A percentile compares a stretch with the other conserved stretches of the same genome.
Evolutionary conservation across 2,888 invertebrate genomes (phyloP).

Genomic region (Spodoptera littoralis): DNA sequence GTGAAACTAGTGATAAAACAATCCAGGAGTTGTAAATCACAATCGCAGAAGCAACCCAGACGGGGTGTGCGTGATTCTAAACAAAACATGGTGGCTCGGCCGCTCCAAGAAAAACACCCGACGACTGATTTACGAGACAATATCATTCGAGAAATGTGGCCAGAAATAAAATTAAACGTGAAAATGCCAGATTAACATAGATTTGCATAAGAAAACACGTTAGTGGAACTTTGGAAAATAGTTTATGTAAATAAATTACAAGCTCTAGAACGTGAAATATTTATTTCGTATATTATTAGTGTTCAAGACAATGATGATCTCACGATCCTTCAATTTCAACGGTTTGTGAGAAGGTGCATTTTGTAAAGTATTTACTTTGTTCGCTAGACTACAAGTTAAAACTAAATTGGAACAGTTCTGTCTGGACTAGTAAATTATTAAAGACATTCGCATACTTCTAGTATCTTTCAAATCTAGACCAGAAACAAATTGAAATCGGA

Average conservation of each 20-base stretch:
- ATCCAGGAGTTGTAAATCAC: constrained; percentile 82
- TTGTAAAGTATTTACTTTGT: too few species aligned
- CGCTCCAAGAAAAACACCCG: constrained; percentile 86
- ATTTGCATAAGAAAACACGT: constrained; percentile 69
- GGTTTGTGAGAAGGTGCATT: too few species aligned
- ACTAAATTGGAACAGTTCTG: too few species aligned
- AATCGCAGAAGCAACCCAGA: constrained; percentile 75
- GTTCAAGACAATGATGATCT: constrained; percentile 31
- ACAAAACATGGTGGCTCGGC: constrained; percentile 82
- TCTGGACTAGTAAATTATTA: too few species aligned
- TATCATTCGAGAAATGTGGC: constrained; percentile 85
- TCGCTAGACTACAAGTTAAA: too few species aligned
- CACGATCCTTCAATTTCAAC: background rate
- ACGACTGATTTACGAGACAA: constrained; percentile 87
- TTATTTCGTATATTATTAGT: constrained; percentile 31
- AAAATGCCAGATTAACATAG: constrained; percentile 79
- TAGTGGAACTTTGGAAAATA: constrained; percentile 54
- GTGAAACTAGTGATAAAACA: constrained; percentile 70
- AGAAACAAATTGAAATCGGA: too few species aligned
- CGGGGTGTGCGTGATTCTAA: constrained; percentile 87
- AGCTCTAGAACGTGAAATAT: constrained; percentile 31
- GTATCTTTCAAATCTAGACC: too few species aligned
- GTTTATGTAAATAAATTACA: constrained; percentile 53
- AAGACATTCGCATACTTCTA: too few species aligned
- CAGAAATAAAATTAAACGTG: constrained; percentile 83